These are phyloP conservation scores for Butorides virescens DNA, from an alignment of 2,113 vertebrate genomes.

Conservation along the genomic window DNA sequence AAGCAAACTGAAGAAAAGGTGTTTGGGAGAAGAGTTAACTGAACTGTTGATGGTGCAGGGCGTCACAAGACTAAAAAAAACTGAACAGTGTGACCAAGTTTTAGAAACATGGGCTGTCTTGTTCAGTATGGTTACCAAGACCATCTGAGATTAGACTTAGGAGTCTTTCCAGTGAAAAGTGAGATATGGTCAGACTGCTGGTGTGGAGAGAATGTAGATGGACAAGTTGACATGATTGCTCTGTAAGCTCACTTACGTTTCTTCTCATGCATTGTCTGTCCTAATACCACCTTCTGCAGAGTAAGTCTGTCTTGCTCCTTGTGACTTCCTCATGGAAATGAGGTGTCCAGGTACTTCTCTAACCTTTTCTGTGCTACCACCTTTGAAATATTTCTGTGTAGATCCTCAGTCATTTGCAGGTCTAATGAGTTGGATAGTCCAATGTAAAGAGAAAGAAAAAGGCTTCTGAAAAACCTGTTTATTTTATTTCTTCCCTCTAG, in stretches of 20 bases:
- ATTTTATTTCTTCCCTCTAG: background rate
- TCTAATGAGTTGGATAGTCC: background rate
- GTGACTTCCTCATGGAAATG: background rate
- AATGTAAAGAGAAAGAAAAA: background rate
- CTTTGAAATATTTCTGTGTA: background rate
- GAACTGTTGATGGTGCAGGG: background rate
- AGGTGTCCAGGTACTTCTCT: background rate
- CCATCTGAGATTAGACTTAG: background rate
- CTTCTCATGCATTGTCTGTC: background rate
- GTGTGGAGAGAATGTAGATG: background rate
- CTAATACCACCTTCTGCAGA: background rate
- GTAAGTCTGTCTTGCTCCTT: background rate
- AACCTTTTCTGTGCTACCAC: background rate
- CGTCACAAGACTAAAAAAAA: background rate
- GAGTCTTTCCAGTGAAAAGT: background rate
- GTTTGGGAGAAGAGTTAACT: background rate
- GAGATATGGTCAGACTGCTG: background rate
- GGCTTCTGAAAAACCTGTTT: background rate
- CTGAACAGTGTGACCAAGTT: background rate
- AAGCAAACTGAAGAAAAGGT: background rate
- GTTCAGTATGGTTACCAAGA: background rate
- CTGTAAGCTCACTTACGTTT: background rate
- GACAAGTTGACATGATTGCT: background rate
- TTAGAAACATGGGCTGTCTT: background rate
- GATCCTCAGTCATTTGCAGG: background rate